These are phyloP conservation scores for Sarcoramphus papa DNA, from an alignment of 2,797 vertebrate species.

Conservation along the genomic window DNA sequence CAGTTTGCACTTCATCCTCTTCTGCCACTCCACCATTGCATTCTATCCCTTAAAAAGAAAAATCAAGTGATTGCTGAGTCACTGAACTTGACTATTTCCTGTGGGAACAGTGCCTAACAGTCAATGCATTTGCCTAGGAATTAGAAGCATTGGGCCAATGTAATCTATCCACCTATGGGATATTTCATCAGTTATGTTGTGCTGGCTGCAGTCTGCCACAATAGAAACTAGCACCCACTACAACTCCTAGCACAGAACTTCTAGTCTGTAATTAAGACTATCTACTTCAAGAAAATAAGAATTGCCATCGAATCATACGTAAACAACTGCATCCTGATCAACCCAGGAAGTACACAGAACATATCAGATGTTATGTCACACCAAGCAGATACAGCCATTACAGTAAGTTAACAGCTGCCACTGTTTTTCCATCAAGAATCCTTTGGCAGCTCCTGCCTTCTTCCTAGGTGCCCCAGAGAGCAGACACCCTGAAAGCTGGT, in stretches of 20 bases:
- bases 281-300: neutral
- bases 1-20: slow-evolving; percentile 75
- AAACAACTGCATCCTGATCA: neutral
- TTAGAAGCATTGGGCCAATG: neutral
- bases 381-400: neutral
- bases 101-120: neutral
- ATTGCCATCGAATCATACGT: neutral
- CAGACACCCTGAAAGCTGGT: neutral
- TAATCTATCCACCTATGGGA: accelerated
- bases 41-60: slow-evolving; percentile 73
- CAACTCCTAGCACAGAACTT: neutral
- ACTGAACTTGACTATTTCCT: neutral
- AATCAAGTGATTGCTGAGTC: neutral
- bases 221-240: neutral
- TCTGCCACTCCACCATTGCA: slow-evolving; percentile 89
- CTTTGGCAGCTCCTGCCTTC: neutral
- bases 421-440: neutral
- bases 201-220: neutral
- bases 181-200: neutral
- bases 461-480: neutral
- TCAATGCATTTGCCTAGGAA: neutral
- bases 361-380: neutral
- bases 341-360: neutral
- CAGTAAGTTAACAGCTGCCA: neutral
- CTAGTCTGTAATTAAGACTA: neutral